Evolutionary conservation across 2,113 vertebrate genomes (phyloP).

Genomic region (Callipepla squamata): DNA sequence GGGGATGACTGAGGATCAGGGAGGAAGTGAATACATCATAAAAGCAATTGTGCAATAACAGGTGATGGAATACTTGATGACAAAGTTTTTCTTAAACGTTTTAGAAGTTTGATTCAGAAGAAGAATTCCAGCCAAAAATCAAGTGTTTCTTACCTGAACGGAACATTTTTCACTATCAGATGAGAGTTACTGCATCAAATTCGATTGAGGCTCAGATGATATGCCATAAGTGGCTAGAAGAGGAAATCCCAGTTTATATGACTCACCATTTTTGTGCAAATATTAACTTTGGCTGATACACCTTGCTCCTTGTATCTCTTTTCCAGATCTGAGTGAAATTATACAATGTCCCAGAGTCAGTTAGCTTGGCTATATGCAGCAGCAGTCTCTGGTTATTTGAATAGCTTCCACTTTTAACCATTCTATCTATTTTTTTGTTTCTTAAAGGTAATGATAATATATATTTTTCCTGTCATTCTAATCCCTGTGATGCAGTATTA

Average conservation of each 20-base stretch:
- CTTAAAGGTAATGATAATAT: constrained; percentile 1
- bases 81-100: neutral
- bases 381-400: constrained; percentile 25
- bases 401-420: constrained; percentile 41
- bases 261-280: constrained; percentile 85
- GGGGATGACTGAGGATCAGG: neutral
- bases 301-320: constrained; percentile 77
- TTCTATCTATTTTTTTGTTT: constrained; percentile 50
- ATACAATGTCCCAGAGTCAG: constrained; percentile 52
- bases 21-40: neutral
- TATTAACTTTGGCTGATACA: constrained; percentile 85
- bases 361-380: constrained; percentile 8
- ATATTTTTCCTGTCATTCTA: neutral
- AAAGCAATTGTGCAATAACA: neutral
- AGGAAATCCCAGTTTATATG: constrained; percentile 81
- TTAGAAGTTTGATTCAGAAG: neutral
- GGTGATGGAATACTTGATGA: neutral
- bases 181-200: constrained; percentile 56
- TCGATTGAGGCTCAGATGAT: constrained; percentile 62
- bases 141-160: neutral
- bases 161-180: constrained; percentile 31
- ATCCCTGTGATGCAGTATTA: neutral
- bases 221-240: constrained; percentile 46
- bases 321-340: constrained; percentile 78
- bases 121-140: neutral